phyloP scores from a whole-genome alignment of 2,113 vertebrate species.

The Parus major region DNA sequence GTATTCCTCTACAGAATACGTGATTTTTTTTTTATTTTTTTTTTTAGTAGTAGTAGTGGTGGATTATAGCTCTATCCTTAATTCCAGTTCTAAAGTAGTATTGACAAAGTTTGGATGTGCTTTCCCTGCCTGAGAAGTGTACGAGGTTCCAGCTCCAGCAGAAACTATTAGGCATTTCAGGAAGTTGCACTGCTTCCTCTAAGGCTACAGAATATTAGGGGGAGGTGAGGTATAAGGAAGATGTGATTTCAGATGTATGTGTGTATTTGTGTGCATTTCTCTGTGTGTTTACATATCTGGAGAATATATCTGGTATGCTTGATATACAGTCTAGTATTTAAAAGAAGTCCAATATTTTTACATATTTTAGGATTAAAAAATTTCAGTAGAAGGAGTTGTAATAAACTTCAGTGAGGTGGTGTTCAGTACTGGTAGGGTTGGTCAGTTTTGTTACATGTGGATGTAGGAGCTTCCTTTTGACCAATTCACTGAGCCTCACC shows the following conservation, averaged over 20 bases:
- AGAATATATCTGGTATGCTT: background rate
- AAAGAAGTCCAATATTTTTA: background rate
- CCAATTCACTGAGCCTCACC: background rate
- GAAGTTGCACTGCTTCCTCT: background rate
- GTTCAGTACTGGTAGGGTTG: background rate
- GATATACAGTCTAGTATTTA: background rate
- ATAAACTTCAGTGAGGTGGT: background rate
- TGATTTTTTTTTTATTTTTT: too few species aligned
- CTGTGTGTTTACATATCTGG: accelerated
- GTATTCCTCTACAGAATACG: background rate
- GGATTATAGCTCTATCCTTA: background rate
- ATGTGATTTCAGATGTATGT: accelerated
- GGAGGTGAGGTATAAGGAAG: background rate
- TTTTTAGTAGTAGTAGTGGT: background rate
- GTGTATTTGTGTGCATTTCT: background rate
- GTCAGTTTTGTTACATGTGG: background rate
- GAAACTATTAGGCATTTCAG: background rate
- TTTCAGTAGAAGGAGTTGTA: background rate
- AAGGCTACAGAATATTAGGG: background rate
- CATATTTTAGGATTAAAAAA: background rate
- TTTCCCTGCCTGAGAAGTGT: background rate
- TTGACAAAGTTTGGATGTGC: background rate
- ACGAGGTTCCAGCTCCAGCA: background rate
- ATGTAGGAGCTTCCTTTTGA: accelerated
- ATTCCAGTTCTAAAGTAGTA: background rate